These are phyloP conservation scores for Sphenodon punctatus DNA, from an alignment of 2,797 vertebrate genomes.

Conservation along the genomic window DNA sequence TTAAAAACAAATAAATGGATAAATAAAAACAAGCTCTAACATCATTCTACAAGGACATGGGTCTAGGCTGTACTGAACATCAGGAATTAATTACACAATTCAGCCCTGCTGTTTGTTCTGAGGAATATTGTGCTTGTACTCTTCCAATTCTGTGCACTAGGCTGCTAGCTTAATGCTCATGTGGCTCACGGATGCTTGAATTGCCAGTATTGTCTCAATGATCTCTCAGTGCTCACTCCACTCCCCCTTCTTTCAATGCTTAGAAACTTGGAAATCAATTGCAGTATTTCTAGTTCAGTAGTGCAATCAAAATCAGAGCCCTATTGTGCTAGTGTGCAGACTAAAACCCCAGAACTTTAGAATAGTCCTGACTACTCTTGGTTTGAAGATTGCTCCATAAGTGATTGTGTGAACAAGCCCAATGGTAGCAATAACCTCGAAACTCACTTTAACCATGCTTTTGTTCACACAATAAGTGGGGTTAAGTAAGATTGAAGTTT, in stretches of 20 bases:
- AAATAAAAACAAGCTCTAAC: slow-evolving; percentile 47
- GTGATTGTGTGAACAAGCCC: no score
- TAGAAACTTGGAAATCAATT: background rate
- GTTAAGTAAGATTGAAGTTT: no score
- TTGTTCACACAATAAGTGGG: no score
- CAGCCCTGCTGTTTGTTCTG: slow-evolving; percentile 52
- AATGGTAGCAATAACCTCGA: no score
- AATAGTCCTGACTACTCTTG: no score
- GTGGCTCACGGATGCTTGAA: background rate
- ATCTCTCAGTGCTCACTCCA: background rate
- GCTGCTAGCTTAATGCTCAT: background rate
- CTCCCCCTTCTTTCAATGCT: background rate
- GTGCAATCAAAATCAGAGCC: no score
- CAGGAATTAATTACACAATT: slow-evolving; percentile 46
- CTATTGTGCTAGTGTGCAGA: no score
- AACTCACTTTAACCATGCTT: no score
- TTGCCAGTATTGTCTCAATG: background rate
- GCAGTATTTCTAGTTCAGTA: background rate
- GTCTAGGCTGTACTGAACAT: slow-evolving; percentile 19
- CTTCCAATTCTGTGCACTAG: background rate
- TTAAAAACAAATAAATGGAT: slow-evolving; percentile 46
- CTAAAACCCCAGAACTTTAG: no score
- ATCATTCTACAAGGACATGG: slow-evolving; percentile 40
- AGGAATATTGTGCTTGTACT: slow-evolving; percentile 2
- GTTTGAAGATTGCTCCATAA: no score